phyloP scores from a whole-genome alignment of 1,140 invertebrate species.

The Drosophila auraria region DNA sequence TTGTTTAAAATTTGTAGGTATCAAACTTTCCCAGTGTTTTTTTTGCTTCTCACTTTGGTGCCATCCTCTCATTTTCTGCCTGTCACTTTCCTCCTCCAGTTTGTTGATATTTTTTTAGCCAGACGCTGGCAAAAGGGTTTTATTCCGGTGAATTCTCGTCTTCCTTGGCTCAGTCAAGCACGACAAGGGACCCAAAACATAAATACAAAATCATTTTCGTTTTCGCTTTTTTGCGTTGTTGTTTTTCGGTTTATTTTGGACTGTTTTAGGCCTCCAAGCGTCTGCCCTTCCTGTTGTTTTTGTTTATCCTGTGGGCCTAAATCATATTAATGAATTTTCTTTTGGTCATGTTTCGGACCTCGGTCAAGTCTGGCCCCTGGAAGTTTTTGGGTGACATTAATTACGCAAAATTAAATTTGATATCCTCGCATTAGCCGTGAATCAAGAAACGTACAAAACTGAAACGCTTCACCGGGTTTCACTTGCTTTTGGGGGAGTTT shows the following conservation, averaged over 20 bases:
- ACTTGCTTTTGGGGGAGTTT: conserved; percentile 15
- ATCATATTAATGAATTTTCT: conserved; percentile 82
- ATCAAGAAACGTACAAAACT: conserved; percentile 35
- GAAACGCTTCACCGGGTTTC: conserved; percentile 31
- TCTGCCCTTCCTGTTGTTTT: conserved; percentile 24
- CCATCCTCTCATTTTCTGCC: not conserved
- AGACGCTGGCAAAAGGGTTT: conserved; percentile 23
- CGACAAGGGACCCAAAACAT: conserved; percentile 23
- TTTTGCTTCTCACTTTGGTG: not conserved
- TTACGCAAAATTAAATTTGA: conserved; percentile 82
- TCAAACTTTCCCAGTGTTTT: conserved; percentile 21
- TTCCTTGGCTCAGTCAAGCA: conserved; percentile 31
- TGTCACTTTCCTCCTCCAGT: conserved; percentile 5
- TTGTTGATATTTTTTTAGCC: not conserved
- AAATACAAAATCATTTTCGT: conserved; percentile 34
- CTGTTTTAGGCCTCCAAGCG: conserved; percentile 14
- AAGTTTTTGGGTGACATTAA: conserved; percentile 68
- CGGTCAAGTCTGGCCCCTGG: conserved; percentile 16
- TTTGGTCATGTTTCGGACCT: conserved; percentile 58
- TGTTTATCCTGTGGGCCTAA: conserved; percentile 55
- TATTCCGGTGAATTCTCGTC: not conserved
- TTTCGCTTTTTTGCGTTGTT: conserved; percentile 11
- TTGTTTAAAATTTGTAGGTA: conserved; percentile 11
- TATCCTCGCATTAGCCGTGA: conserved; percentile 73
- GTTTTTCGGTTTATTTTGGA: conserved; percentile 28